phyloP scores from a whole-genome alignment of 2,113 vertebrate genomes.

The Pterocles burchelli region DNA sequence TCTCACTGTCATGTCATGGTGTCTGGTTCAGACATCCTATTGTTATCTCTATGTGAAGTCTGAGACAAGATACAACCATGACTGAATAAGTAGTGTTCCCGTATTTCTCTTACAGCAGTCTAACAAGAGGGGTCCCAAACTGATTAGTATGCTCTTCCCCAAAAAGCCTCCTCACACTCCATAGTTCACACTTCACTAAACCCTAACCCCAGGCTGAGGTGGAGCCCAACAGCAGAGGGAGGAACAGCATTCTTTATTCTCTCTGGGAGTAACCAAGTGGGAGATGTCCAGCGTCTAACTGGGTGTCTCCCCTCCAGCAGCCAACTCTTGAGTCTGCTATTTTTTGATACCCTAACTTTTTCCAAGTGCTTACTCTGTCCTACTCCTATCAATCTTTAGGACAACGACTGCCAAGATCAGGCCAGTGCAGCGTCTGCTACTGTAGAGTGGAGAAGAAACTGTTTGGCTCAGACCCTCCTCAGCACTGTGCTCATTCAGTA shows the following conservation, averaged over 20 bases:
- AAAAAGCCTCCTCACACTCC: not conserved
- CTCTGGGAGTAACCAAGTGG: not conserved
- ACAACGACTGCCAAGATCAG: not conserved
- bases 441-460: not conserved
- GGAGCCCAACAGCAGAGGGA: not conserved
- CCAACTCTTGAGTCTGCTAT: not conserved
- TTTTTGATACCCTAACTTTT: not conserved
- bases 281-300: not conserved
- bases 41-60: not conserved
- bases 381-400: not conserved
- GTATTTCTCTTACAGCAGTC: not conserved
- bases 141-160: not conserved
- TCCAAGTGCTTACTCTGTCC: not conserved
- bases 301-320: not conserved
- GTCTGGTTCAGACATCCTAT: not conserved
- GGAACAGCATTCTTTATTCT: not conserved
- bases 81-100: not conserved
- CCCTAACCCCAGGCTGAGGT: not conserved
- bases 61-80: not conserved
- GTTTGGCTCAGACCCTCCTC: not conserved
- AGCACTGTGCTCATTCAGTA: not conserved
- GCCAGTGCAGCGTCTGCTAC: not conserved
- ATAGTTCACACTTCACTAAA: not conserved
- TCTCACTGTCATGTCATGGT: not conserved
- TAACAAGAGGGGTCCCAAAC: not conserved